A percentile compares a stretch with the other conserved stretches of the same genome.
phyloP scores from a whole-genome alignment of 2,888 invertebrate species.

The Onthophagus sagittarius region DNA sequence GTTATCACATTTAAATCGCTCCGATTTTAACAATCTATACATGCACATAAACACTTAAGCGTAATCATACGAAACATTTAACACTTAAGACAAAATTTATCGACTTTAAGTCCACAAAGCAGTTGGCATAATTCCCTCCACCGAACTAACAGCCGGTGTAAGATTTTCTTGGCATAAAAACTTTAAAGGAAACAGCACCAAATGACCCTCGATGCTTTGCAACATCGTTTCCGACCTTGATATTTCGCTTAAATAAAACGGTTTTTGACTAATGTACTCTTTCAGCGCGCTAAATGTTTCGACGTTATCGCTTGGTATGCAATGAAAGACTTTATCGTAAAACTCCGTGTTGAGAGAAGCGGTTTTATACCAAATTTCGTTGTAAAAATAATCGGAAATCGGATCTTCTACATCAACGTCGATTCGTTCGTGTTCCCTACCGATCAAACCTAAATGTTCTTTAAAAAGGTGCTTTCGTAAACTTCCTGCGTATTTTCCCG shows the following conservation, averaged over 20 bases:
- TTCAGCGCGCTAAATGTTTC: conserved; percentile 73
- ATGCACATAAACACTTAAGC: too few species aligned
- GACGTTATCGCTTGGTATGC: conserved; percentile 82
- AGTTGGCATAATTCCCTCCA: conserved; percentile 91
- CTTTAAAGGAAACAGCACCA: conserved; percentile 84
- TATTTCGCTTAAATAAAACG: conserved; percentile 70
- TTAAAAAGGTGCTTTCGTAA: conserved; percentile 81
- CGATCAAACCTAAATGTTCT: conserved; percentile 82
- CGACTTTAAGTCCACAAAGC: conserved; percentile 77
- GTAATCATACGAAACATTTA: too few species aligned
- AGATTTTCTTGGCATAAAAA: conserved; percentile 86
- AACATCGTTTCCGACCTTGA: conserved; percentile 69
- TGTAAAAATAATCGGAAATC: conserved; percentile 76
- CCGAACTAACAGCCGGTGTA: conserved; percentile 76
- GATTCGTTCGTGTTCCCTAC: conserved; percentile 44
- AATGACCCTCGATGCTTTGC: conserved; percentile 72
- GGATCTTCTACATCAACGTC: conserved; percentile 73
- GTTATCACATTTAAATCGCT: too few species aligned
- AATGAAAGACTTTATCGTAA: conserved; percentile 88
- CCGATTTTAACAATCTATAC: too few species aligned
- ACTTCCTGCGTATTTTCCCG: conserved; percentile 83
- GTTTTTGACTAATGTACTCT: conserved; percentile 69
- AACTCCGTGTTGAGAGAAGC: conserved; percentile 82
- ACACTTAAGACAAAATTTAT: neutral
- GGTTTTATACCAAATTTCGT: conserved; percentile 75